Evolutionary conservation across 30 jellyfish, hydroid and myxozoan genomes (phyloP).

Genomic region (Sanderia malayensis): DNA sequence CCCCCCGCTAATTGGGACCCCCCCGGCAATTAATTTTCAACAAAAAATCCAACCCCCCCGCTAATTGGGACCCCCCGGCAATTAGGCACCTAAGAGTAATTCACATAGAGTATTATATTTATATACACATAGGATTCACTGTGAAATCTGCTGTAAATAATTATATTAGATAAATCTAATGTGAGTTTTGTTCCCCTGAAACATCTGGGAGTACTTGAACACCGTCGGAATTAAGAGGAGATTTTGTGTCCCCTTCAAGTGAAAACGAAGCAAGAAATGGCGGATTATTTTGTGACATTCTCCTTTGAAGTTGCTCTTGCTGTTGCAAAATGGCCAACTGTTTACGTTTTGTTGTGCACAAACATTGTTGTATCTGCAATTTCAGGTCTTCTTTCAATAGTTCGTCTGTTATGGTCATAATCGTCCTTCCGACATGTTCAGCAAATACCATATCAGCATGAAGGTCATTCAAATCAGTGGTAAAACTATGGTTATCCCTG

Average conservation of each 20-base stretch:
- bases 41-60: too few species aligned
- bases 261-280: slow-evolving; percentile 41
- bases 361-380: slow-evolving; percentile 61
- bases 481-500: background rate
- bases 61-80: too few species aligned
- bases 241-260: background rate
- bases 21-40: too few species aligned
- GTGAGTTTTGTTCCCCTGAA: background rate
- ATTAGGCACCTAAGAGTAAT: too few species aligned
- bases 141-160: too few species aligned
- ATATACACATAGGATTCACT: too few species aligned
- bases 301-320: slow-evolving; percentile 3
- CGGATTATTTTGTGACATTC: slow-evolving; percentile 16
- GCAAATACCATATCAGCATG: slow-evolving; percentile 68
- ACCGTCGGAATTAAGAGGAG: background rate
- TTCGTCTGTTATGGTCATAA: slow-evolving; percentile 51
- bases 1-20: too few species aligned
- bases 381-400: slow-evolving; percentile 57
- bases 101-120: too few species aligned
- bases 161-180: too few species aligned
- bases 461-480: background rate
- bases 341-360: slow-evolving; percentile 55
- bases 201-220: background rate
- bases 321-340: slow-evolving; percentile 53
- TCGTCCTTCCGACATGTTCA: slow-evolving; percentile 58